Evolutionary conservation across 2,888 invertebrate species (phyloP).

Genomic region (Rhimphoctona megacephalus): DNA sequence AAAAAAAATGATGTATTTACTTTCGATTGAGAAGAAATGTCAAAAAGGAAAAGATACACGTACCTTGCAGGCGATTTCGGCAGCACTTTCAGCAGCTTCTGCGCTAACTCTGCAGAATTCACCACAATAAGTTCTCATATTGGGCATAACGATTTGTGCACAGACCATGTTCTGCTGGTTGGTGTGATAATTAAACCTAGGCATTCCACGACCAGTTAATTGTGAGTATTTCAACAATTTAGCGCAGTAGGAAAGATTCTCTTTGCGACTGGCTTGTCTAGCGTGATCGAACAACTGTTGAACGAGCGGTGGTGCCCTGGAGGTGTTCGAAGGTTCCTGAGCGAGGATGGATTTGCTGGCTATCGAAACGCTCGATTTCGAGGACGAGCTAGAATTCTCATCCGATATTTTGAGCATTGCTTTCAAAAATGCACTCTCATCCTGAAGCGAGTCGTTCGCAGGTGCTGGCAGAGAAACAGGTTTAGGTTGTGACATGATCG

Average conservation of each 20-base stretch:
- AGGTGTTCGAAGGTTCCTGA: slow-evolving; percentile 67
- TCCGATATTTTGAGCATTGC: slow-evolving; percentile 82
- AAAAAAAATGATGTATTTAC: too few species aligned
- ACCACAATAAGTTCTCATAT: slow-evolving; percentile 85
- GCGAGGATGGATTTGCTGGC: slow-evolving; percentile 62
- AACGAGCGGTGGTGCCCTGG: slow-evolving; percentile 81
- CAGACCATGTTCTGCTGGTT: slow-evolving; percentile 79
- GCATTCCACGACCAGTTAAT: slow-evolving; percentile 83
- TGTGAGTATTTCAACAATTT: slow-evolving; percentile 85
- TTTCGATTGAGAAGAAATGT: neutral
- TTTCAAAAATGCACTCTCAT: slow-evolving; percentile 83
- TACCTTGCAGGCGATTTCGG: slow-evolving; percentile 82
- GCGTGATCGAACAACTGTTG: slow-evolving; percentile 83
- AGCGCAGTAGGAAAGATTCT: slow-evolving; percentile 78
- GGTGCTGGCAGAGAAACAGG: slow-evolving; percentile 36
- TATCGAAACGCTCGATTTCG: slow-evolving; percentile 63
- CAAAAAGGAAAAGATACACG: neutral
- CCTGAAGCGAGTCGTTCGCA: slow-evolving; percentile 72
- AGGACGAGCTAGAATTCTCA: slow-evolving; percentile 73
- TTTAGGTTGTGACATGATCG: slow-evolving; percentile 40
- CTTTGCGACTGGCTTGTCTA: slow-evolving; percentile 75
- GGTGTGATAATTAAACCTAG: slow-evolving; percentile 85
- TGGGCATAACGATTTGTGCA: slow-evolving; percentile 85
- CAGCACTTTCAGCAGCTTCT: slow-evolving; percentile 85
- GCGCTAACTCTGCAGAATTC: slow-evolving; percentile 84